Conservation (phyloP, 1,140 invertebrate genomes). For the Drosophila novamexicana region DNA sequence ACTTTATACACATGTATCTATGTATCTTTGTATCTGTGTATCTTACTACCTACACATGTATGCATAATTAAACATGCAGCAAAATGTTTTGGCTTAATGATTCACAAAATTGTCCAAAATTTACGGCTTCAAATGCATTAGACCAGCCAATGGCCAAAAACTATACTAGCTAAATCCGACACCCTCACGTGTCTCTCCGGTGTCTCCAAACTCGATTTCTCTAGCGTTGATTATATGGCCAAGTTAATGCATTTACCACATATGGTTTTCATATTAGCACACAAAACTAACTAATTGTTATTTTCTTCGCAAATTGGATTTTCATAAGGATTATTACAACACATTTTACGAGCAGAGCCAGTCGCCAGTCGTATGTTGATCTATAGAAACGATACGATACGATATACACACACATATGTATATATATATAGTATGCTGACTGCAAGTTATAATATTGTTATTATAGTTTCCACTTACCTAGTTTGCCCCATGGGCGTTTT, state of each 20-base stretch:
- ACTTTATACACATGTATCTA: conserved; percentile 27
- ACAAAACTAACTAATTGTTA: conserved; percentile 72
- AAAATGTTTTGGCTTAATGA: conserved; percentile 78
- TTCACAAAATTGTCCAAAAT: conserved; percentile 77
- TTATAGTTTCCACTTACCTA: conserved; percentile 24
- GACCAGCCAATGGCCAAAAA: conserved; percentile 33
- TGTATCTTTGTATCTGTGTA: conserved; percentile 38
- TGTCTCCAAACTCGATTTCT: not conserved
- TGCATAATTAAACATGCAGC: conserved; percentile 74
- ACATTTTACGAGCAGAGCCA: conserved; percentile 22
- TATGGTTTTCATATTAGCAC: conserved; percentile 45
- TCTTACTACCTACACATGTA: conserved; percentile 35
- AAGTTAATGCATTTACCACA: conserved; percentile 70
- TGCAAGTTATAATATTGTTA: conserved; percentile 48
- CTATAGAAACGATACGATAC: conserved; percentile 10
- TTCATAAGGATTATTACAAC: conserved; percentile 59
- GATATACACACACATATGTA: not conserved
- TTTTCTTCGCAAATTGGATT: conserved; percentile 79
- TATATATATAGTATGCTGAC: conserved; percentile 8
- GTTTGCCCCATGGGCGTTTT: not conserved
- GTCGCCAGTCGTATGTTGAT: conserved; percentile 14
- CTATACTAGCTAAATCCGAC: conserved; percentile 4
- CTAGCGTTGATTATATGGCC: conserved; percentile 57
- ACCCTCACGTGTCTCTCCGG: not conserved
- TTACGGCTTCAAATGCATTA: conserved; percentile 55